Conservation (phyloP, 23 tunicate genomes). For the Halocynthia roretzi region DNA sequence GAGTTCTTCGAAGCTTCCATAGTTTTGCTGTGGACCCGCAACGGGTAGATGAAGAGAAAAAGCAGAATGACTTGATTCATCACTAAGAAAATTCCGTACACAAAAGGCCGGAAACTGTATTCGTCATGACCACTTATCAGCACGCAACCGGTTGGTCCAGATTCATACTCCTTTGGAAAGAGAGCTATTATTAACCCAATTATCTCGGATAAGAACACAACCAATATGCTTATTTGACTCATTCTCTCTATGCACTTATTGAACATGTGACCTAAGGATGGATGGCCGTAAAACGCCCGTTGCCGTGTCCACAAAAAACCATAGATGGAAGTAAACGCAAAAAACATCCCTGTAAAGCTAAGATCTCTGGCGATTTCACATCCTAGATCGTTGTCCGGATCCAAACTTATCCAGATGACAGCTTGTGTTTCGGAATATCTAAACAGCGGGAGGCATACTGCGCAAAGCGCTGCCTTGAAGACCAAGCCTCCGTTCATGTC, state of each 20-base stretch:
- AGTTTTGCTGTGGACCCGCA: slow-evolving; percentile 6
- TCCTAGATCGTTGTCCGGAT: background rate
- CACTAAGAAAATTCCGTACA: background rate
- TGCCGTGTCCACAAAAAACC: slow-evolving; percentile 15
- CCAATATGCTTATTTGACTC: slow-evolving; percentile 10
- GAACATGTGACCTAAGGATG: slow-evolving; percentile 11
- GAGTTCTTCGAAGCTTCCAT: background rate
- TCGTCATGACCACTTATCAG: background rate
- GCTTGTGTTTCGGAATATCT: background rate
- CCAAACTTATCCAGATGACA: background rate
- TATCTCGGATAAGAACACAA: background rate
- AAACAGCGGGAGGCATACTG: background rate
- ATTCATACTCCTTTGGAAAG: background rate
- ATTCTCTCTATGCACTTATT: slow-evolving; percentile 5
- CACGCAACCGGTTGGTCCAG: slow-evolving; percentile 7
- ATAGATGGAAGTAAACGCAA: background rate
- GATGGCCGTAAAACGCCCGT: slow-evolving; percentile 19
- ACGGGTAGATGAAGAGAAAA: slow-evolving; percentile 11
- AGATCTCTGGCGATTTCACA: background rate
- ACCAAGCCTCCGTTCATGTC: slow-evolving; percentile 17
- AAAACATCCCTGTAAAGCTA: background rate
- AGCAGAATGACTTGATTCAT: slow-evolving; percentile 1
- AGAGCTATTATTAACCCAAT: background rate
- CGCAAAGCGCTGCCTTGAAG: background rate
- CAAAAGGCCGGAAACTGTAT: background rate